Evolutionary conservation across 2,888 invertebrate genomes (phyloP), one percentile per base, ranked within the genome.

Genomic region (Tetragonula carbonaria): DNA sequence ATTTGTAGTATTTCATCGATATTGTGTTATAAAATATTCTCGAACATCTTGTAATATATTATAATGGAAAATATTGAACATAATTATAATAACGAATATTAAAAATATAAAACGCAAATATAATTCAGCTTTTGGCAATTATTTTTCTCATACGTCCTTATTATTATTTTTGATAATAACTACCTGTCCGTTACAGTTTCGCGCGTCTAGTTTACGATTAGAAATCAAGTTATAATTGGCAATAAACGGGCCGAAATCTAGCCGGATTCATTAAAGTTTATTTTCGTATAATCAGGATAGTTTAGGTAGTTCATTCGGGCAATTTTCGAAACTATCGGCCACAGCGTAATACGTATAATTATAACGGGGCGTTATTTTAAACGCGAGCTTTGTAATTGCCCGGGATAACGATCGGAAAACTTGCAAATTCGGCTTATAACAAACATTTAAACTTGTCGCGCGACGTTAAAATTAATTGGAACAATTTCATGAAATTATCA

Each of bases 401-500:
- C 72, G 55, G 84, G 72, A 84, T 84, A 84, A 78, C 78, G 67
- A 72, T 65, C 62, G 16, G 84, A 84, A 78, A 74, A 84, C 84
- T 83, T 84, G 84, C 74, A 75, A 73, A 84, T 84, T 75, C 74
- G 71, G 84, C 74, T 74, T 79, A 75, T 84, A 79, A 84, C 84
- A 84, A 84, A 84, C 84, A 84, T 84, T 84, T 83, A 75, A 84
- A 79, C 78, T 84, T 78, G 63, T 67, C 74, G 23, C 63, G 57
- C 63, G 38, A 57, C 75, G 72, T 84, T 84, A 84, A 84, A 84
- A 83, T 84, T 84, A 84, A 84, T 84, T 84, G 84, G 78, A 59
- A 78, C 78, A 78, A 84, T 84, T 84, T 75, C 84, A 50, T 33
- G 79, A 84, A 84, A 84, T 84, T 84, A 84, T 84, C 84, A 83